Evolutionary conservation across 2,888 invertebrate species (phyloP).

Genomic region (Lasius platythorax): DNA sequence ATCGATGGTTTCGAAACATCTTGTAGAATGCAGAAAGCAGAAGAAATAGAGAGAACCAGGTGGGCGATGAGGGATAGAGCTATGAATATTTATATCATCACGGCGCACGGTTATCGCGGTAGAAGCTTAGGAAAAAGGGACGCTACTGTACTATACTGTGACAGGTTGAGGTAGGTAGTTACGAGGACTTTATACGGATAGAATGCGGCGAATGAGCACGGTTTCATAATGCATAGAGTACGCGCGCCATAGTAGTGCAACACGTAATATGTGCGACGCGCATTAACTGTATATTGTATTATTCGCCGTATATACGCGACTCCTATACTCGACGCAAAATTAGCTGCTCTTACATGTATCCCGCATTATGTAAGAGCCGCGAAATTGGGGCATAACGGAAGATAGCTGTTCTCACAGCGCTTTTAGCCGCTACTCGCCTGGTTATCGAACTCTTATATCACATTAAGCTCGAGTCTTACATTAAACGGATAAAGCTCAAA

Average conservation of each 20-base stretch:
- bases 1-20: neutral
- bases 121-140: conserved; percentile 52
- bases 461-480: neutral
- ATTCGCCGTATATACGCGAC: conserved; percentile 13
- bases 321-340: conserved; percentile 25
- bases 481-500: neutral
- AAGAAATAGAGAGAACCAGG: conserved; percentile 58
- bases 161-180: conserved; percentile 4
- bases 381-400: conserved; percentile 15
- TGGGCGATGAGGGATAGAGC: conserved; percentile 63
- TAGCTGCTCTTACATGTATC: conserved; percentile 17
- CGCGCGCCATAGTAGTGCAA: neutral
- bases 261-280: conserved; percentile 30
- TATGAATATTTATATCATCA: conserved; percentile 79
- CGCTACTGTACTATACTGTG: conserved; percentile 3
- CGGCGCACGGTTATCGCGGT: conserved; percentile 52
- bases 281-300: conserved; percentile 42
- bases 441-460: neutral
- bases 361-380: conserved; percentile 2
- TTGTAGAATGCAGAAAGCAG: conserved; percentile 14
- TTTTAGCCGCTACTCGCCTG: neutral
- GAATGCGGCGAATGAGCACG: conserved; percentile 44
- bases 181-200: conserved; percentile 20
- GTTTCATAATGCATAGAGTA: conserved; percentile 38
- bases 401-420: neutral